Evolutionary conservation across 2,113 vertebrate species (phyloP).

Genomic region (Alosa alosa): DNA sequence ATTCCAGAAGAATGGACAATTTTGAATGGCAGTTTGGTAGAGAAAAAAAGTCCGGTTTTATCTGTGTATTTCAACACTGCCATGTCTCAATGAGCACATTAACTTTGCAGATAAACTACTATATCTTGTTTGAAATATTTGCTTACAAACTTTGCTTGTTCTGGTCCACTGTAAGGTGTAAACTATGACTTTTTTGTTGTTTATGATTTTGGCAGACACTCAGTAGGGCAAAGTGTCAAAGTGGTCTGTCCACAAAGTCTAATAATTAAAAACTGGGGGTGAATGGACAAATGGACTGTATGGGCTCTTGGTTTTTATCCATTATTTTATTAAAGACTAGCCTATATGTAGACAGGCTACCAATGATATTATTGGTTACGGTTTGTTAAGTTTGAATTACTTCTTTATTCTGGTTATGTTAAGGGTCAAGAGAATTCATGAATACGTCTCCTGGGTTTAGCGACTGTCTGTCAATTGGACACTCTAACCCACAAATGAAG

Average conservation of each 20-base stretch:
- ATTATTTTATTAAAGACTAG: not conserved
- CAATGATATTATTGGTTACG: not conserved
- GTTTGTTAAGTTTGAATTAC: not conserved
- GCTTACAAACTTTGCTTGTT: not conserved
- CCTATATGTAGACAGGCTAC: not conserved
- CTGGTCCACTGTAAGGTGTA: not conserved
- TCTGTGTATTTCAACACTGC: too few relatives aligned
- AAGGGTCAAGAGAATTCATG: too few relatives aligned
- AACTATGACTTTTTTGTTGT: too few relatives aligned
- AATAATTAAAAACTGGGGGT: not conserved
- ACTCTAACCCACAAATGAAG: not conserved
- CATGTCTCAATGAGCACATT: too few relatives aligned
- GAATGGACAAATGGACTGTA: not conserved
- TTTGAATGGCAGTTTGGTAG: not conserved
- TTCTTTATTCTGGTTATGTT: too few relatives aligned
- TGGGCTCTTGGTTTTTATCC: not conserved
- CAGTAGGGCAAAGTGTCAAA: not conserved
- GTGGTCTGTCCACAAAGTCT: not conserved
- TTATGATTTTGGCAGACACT: not conserved
- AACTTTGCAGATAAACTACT: too few relatives aligned
- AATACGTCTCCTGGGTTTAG: not conserved
- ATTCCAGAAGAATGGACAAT: not conserved
- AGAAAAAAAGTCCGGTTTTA: not conserved
- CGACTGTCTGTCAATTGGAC: not conserved
- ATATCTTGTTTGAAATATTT: not conserved